Conservation (phyloP, 1,140 invertebrate genomes). For the Nephotettix cincticeps region DNA sequence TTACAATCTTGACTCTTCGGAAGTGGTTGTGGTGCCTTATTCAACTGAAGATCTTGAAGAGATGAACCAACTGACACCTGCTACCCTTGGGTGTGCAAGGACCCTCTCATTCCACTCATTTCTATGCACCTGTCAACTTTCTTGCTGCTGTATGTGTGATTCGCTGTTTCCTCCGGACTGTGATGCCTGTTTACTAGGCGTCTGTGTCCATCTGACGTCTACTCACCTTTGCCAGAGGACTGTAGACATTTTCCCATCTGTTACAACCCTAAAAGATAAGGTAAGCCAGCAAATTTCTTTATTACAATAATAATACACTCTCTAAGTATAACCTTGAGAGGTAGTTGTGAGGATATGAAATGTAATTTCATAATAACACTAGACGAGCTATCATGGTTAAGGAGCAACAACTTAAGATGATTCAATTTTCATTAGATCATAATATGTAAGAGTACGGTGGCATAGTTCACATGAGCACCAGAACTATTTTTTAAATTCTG, state of each 20-base stretch:
- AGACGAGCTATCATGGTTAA: too few species aligned
- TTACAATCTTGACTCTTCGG: background rate
- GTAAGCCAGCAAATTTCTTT: too few species aligned
- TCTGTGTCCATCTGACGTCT: background rate
- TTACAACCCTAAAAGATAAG: background rate
- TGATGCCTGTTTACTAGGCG: background rate
- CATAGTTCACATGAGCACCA: too few species aligned
- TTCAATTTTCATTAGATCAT: too few species aligned
- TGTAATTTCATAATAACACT: too few species aligned
- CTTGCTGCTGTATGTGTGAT: background rate
- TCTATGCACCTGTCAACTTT: background rate
- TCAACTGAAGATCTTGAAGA: background rate
- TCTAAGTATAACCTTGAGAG: too few species aligned
- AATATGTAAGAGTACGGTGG: too few species aligned
- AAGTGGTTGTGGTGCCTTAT: conserved; percentile 4
- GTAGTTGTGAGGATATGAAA: too few species aligned
- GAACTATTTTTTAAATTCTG: too few species aligned
- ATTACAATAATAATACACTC: too few species aligned
- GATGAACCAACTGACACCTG: background rate
- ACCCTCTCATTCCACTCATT: conserved; percentile 1
- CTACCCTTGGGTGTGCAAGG: background rate
- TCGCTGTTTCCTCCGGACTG: background rate
- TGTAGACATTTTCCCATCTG: background rate
- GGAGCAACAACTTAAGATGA: too few species aligned
- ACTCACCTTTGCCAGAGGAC: background rate